Percentiles rank a stretch among this genome's conserved stretches.
phyloP scores from a whole-genome alignment of 2,113 vertebrate genomes.

The Conger conger region DNA sequence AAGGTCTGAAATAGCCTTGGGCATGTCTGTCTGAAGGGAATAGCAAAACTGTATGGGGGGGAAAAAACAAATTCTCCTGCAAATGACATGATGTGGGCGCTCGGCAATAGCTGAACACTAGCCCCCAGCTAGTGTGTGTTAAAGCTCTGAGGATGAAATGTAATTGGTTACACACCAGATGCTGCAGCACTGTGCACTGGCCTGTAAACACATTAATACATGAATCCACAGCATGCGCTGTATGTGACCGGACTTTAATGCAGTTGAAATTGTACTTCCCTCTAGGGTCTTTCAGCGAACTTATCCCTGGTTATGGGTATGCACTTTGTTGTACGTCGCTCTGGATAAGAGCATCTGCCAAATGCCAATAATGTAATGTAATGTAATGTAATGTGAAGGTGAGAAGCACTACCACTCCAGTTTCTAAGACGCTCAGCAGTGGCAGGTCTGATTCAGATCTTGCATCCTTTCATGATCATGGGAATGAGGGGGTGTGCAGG shows the following conservation, averaged over 20 bases:
- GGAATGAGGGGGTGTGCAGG: too few relatives aligned
- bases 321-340: too few relatives aligned
- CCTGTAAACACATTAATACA: background rate
- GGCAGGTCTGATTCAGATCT: background rate
- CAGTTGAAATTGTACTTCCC: too few relatives aligned
- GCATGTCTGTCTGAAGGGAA: slow-evolving; percentile 9
- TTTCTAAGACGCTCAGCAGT: too few relatives aligned
- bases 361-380: too few relatives aligned
- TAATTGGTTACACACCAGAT: background rate
- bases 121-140: background rate
- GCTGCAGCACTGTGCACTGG: background rate
- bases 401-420: background rate
- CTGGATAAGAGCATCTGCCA: too few relatives aligned
- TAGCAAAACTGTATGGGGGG: background rate
- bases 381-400: too few relatives aligned
- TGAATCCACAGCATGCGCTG: background rate
- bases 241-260: background rate
- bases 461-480: background rate
- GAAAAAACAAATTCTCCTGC: background rate
- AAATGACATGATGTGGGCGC: background rate
- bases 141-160: background rate
- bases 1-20: slow-evolving; percentile 5
- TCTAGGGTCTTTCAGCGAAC: too few relatives aligned
- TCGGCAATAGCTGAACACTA: background rate
- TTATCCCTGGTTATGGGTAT: too few relatives aligned